Conservation (phyloP, 2,797 vertebrate genomes). For the Atherinosoma microstoma region DNA sequence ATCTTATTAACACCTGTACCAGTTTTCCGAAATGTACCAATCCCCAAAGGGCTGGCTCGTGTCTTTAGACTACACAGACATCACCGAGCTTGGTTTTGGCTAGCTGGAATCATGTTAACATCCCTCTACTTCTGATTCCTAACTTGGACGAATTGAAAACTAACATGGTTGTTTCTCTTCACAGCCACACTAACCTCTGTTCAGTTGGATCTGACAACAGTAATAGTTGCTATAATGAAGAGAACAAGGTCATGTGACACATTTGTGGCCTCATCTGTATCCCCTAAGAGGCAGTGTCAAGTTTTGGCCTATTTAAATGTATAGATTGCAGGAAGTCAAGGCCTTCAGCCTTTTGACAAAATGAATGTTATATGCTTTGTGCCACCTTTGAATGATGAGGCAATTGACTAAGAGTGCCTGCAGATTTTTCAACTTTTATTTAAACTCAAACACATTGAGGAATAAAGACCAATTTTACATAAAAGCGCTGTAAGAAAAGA, state of each 20-base stretch:
- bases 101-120: not conserved
- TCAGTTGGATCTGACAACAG: not conserved
- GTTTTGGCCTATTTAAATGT: slow-evolving; percentile 20
- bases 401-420: slow-evolving; percentile 13
- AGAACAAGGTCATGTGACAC: slow-evolving; percentile 6
- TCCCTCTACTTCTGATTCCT: not conserved
- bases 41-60: not conserved
- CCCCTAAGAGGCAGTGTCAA: slow-evolving; percentile 14
- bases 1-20: not conserved
- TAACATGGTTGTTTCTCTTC: not conserved
- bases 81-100: not conserved
- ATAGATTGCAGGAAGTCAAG: slow-evolving; percentile 40
- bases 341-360: slow-evolving; percentile 20
- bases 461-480: not conserved
- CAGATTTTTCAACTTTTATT: not conserved
- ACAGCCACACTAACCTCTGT: not conserved
- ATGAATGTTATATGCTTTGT: slow-evolving; percentile 24
- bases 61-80: not conserved
- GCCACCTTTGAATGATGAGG: slow-evolving; percentile 53
- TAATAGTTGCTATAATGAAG: slow-evolving; percentile 16
- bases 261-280: slow-evolving; percentile 6
- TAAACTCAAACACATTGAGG: not conserved
- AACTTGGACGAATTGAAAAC: not conserved
- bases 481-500: not conserved
- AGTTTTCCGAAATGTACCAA: not conserved